Evolutionary conservation across 1,140 invertebrate species (phyloP), one percentile per base, ranked within the genome.

Genomic region (Zophobas morio): DNA sequence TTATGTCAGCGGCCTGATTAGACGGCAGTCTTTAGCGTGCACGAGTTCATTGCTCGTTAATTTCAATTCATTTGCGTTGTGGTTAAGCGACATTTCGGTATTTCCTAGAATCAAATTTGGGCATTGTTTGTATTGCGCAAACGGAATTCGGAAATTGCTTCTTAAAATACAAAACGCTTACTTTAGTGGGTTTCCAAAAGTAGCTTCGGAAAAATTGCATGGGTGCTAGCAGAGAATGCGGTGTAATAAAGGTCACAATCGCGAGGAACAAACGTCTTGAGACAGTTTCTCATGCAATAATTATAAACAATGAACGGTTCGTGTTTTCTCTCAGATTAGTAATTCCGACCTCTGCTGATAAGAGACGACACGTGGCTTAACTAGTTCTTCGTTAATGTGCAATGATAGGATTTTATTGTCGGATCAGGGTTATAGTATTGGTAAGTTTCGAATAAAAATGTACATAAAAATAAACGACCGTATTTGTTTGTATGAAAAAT

Each of bases 301-400:
- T 60, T 42, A 66, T 42, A 66, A 66, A 66, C 60, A 66, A 66
- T 42, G 37, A 66, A 42, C 37, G 33, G 20, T 42, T 20, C 33
- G 60, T 66, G 60, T 66, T 66, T 66, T 66, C 60, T 20, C 8
- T 42, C n/a, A 66, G 60, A 66, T 66, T 66, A 66, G 33, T 66
- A 32, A 66, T 32, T 66, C 37, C 39, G 39, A 42, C 60, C 60
- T 66, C 60, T 42, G 32, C 20, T 66, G 60, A 66, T 66, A 66
- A 66, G 60, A 66, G 34, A 42, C 33, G 35, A 40, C 60, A 66
- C 39, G 60, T 66, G 60, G 33, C 60, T 39, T 42, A 36, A 42
- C 39, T 42, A 40, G 2, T 63, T 63, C 35, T 63, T 39, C 2
- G 57, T 63, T 63, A n/a, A 63, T 63, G 60, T 66, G 60, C 60